These are phyloP conservation scores for Micromussa lordhowensis DNA, from an alignment of 92 coral and sea anemone genomes.

Conservation along the genomic window DNA sequence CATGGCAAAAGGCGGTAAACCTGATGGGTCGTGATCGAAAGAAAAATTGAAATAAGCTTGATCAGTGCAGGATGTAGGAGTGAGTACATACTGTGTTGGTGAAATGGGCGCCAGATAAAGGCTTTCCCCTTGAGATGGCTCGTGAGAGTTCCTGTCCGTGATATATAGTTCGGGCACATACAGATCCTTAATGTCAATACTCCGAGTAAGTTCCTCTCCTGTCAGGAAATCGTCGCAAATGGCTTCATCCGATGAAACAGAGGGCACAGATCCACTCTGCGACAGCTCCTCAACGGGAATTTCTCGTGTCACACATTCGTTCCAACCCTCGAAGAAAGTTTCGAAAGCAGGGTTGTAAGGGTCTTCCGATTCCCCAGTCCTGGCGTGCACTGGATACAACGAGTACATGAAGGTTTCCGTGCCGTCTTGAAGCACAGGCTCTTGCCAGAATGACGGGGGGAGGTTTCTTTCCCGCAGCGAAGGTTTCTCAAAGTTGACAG, in stretches of 20 bases:
- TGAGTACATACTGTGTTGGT: slow-evolving; percentile 81
- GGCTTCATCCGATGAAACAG: slow-evolving; percentile 75
- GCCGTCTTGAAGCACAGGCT: slow-evolving; percentile 66
- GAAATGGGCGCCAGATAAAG: slow-evolving; percentile 80
- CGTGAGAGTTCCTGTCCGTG: slow-evolving; percentile 71
- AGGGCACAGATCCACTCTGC: slow-evolving; percentile 70
- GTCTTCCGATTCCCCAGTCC: slow-evolving; percentile 57
- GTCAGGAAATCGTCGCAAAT: slow-evolving; percentile 92
- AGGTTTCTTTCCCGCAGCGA: slow-evolving; percentile 74
- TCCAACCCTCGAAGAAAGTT: slow-evolving; percentile 76
- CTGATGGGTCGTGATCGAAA: slow-evolving; percentile 82
- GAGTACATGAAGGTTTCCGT: slow-evolving; percentile 57
- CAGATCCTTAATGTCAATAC: slow-evolving; percentile 93
- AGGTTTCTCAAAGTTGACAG: slow-evolving; percentile 48
- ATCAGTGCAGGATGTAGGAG: slow-evolving; percentile 73
- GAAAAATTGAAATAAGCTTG: slow-evolving; percentile 79
- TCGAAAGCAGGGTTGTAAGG: slow-evolving; percentile 63
- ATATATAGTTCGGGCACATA: slow-evolving; percentile 93
- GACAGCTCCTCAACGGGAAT: slow-evolving; percentile 42
- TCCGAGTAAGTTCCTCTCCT: slow-evolving; percentile 96
- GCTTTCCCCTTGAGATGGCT: slow-evolving; percentile 71
- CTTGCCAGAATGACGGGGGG: slow-evolving; percentile 86
- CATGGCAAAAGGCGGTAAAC: slow-evolving; percentile 88
- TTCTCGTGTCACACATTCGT: slow-evolving; percentile 64
- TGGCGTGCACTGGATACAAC: slow-evolving; percentile 62